Base-by-base conservation (phyloP, 2,113 vertebrate genomes). In the Carassius carassius region DNA sequence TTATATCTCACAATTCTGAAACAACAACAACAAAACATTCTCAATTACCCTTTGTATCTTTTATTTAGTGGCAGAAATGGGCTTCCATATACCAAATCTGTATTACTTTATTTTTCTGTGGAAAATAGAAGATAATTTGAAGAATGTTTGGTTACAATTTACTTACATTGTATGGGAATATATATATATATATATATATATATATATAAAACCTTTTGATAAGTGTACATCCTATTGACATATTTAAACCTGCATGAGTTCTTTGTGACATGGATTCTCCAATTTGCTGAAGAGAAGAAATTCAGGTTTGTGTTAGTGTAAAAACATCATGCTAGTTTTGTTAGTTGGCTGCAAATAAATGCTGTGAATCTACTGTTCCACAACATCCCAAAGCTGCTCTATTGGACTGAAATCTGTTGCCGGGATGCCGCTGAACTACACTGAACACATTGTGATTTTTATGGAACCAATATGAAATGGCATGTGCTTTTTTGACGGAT, bases 391-490 rank as follows among this genome's bases (percentile, higher is more conserved):
- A 73, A 44, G 21, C 11, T 7, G 69, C 37, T 44, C 11, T 44
- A 2, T 41, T 73, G 69, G 21, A 44, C 23, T 73, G 21, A 73
- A 47, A 73, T 73, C 70, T 47, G 37, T 5, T 13, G 37, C 41
- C 37, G 4, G 19, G 37, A 23, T 37, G 37, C 10, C 11, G 23
- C 70, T 73, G 70, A 73, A 44, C 10, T 73, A 44, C 37, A 73
- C 21, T 44, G 21, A 73, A n/a, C 37, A 37, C 70, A 73, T 23
- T 73, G 70, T 73, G 5, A 47, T 23, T 23, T 73, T 73, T 47
- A 21, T 47, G 37, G 21, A 73, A 44, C 35, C 70, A 47, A 73
- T 73, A 44, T 73, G 70, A 73, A 37, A 73, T 73, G 37, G 69
- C 9, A 44, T 44, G 70, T 23, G 70, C 21, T 73, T 73, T 73